phyloP scores from a whole-genome alignment of 2,113 vertebrate genomes.

The Monopterus albus region DNA sequence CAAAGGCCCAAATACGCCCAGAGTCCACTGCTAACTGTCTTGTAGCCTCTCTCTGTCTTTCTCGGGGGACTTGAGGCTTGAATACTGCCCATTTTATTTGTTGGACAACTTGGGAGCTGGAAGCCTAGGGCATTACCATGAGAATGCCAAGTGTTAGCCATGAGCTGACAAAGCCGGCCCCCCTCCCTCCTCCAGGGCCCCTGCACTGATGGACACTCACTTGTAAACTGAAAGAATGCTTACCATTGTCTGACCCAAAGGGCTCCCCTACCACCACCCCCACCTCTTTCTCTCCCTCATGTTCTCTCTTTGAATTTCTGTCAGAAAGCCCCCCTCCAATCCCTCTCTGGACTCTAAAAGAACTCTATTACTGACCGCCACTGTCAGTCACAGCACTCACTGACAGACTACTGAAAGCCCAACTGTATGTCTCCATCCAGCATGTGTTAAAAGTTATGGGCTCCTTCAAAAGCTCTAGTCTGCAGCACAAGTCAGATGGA shows the following conservation, averaged over 20 bases:
- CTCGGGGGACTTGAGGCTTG: constrained; percentile 84
- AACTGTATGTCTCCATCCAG: constrained; percentile 78
- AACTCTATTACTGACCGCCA: constrained; percentile 77
- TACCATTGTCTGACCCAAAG: constrained; percentile 87
- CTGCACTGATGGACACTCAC: constrained; percentile 95
- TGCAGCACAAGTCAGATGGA: constrained; percentile 46
- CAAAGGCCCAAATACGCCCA: constrained; percentile 70
- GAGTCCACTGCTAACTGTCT: constrained; percentile 78
- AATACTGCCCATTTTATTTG: constrained; percentile 96
- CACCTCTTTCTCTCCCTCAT: constrained; percentile 68
- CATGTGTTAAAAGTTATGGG: constrained; percentile 56
- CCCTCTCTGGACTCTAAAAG: constrained; percentile 70
- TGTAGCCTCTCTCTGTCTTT: constrained; percentile 79
- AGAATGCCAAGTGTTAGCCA: constrained; percentile 92
- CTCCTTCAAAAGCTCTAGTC: constrained; percentile 29
- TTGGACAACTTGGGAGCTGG: constrained; percentile 93
- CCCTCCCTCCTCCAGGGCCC: constrained; percentile 82
- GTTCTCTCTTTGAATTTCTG: constrained; percentile 71
- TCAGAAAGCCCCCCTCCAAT: constrained; percentile 52
- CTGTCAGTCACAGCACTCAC: constrained; percentile 74
- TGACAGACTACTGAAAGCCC: constrained; percentile 68
- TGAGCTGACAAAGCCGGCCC: constrained; percentile 93
- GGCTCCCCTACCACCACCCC: constrained; percentile 78
- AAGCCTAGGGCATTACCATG: constrained; percentile 93
- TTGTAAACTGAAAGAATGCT: constrained; percentile 96